These are phyloP conservation scores for Calliphora vicina DNA, from an alignment of 1,140 invertebrate genomes.

Conservation along the genomic window DNA sequence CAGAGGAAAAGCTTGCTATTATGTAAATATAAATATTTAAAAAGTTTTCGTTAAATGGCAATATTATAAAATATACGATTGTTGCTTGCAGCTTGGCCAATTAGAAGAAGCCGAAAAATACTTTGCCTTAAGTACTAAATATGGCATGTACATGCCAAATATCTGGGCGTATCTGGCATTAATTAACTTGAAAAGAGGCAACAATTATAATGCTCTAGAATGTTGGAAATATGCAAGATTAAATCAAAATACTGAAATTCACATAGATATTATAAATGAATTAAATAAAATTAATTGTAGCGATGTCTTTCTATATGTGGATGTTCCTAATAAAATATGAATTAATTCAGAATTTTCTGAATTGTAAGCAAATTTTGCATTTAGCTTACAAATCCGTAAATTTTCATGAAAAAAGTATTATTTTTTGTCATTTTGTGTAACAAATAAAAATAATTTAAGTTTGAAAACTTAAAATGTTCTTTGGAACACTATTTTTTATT, in stretches of 20 bases:
- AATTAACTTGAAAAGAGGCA: constrained; percentile 46
- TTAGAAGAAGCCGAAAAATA: constrained; percentile 37
- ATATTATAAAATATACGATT: background rate
- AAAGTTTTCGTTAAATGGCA: too few species aligned
- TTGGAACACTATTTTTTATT: too few species aligned
- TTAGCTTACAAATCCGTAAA: too few species aligned
- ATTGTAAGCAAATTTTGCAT: too few species aligned
- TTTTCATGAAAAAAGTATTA: too few species aligned
- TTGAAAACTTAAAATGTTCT: too few species aligned
- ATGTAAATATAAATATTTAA: background rate
- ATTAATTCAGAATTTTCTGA: too few species aligned
- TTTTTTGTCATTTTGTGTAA: too few species aligned
- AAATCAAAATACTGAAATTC: constrained; percentile 42
- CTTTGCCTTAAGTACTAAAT: constrained; percentile 44
- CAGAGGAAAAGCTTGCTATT: constrained; percentile 19
- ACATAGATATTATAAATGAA: constrained; percentile 48
- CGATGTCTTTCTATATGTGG: constrained; percentile 46
- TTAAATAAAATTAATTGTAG: constrained; percentile 47
- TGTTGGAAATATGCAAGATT: constrained; percentile 56
- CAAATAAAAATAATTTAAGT: too few species aligned
- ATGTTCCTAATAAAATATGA: constrained; percentile 26
- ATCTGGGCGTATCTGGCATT: constrained; percentile 53
- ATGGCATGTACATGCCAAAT: constrained; percentile 47
- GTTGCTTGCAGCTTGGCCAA: constrained; percentile 16
- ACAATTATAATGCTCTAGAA: constrained; percentile 48